Base-by-base conservation (phyloP, 1,140 invertebrate species). In the Drosophila athabasca region DNA sequence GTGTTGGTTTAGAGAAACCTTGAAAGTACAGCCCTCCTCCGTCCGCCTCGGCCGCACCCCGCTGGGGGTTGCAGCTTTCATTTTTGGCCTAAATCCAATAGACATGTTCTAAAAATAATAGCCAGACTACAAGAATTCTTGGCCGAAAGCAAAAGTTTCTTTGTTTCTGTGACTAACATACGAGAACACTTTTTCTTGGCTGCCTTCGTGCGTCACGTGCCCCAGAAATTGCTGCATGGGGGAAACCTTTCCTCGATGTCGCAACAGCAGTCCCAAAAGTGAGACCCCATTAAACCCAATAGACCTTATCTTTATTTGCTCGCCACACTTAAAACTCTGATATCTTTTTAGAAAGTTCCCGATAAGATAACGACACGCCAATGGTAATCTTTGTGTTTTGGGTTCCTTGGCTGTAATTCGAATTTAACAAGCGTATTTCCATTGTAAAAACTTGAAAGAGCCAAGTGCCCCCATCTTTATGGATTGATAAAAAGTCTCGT, bases 61-160 rank as follows among this genome's bases (percentile, higher is more conserved):
- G 5, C 60, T 52, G 22, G 46, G 49, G 29, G 62, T 29, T 58
- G 46, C 54, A 60, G 64, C 60, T 62, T 71, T 82, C 65, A 76
- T 78, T 78, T 75, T 87, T 85, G 82, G 78, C 69, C 69, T 62
- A 54, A 64, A 68, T 88, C 82, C 82, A 85, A 85, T 26, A 54
- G 62, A 75, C 62, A 57, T 52, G 26, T 26, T 39, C 77, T 79
- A 64, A 74, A 81, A 81, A 85, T 87, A 85, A 8, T 31, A 19
- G 52, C 31, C 45, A 52, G 62, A 60, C 43, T 54, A 52, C 26
- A 48, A 24, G 44, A 53, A 76, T 66, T 79, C 65, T 55, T 41
- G n/a, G 41, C 51, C 2, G 81, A 85, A 85, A 85, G 82, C 74
- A 85, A 85, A 82, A 85, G 82, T 85, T 79, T 68, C 64, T 51